A percentile compares a stretch with the other conserved stretches of the same genome.
These are phyloP conservation scores for Chalcosyrphus nemorum DNA, from an alignment of 2,888 invertebrate species.

Conservation along the genomic window DNA sequence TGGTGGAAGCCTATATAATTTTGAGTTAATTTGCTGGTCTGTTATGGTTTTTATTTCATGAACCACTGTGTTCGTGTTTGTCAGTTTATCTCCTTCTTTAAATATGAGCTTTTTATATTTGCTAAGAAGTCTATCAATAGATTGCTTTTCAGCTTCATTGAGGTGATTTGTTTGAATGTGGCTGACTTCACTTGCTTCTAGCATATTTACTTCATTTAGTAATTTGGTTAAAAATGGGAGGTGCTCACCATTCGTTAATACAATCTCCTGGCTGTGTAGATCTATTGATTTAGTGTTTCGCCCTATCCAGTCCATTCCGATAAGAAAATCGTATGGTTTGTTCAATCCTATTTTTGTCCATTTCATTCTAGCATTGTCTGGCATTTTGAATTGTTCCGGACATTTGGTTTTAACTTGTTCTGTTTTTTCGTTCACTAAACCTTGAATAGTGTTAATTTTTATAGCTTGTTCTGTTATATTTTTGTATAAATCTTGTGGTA, in stretches of 20 bases:
- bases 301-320: background rate
- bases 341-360: background rate
- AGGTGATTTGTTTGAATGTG: conserved; percentile 23
- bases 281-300: background rate
- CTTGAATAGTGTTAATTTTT: background rate
- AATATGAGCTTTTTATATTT: background rate
- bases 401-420: background rate
- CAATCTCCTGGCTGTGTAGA: background rate
- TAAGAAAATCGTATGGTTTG: background rate
- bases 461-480: background rate
- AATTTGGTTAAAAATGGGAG: background rate
- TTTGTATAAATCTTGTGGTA: background rate
- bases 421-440: background rate
- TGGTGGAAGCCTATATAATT: conserved; percentile 36
- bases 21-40: conserved; percentile 35
- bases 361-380: too few relatives aligned
- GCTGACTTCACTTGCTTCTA: conserved; percentile 24
- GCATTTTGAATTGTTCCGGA: background rate
- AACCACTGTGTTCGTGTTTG: background rate
- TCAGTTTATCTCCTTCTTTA: background rate
- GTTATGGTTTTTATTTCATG: conserved; percentile 4
- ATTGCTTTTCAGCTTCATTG: background rate
- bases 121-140: background rate
- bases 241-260: background rate
- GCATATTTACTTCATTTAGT: background rate